A percentile compares a stretch with the other conserved stretches of the same genome.
phyloP scores from a whole-genome alignment of 2,797 vertebrate species.

The Artibeus jamaicensis region DNA sequence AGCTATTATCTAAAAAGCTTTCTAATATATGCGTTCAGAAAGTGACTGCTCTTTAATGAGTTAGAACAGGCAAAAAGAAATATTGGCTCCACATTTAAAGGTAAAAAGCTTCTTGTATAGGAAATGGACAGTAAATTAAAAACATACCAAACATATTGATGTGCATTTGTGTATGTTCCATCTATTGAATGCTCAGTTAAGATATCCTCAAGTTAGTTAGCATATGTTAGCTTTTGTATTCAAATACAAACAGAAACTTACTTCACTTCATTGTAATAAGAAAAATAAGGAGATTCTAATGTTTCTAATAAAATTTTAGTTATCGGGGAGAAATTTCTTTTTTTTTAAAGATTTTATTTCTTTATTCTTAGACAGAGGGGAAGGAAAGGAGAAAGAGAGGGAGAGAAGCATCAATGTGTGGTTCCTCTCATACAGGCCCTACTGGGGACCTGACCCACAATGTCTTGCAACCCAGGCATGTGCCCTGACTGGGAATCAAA shows the following conservation, averaged over 20 bases:
- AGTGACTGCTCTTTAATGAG: neutral
- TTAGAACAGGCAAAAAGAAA: neutral
- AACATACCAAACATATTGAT: neutral
- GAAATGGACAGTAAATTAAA: neutral
- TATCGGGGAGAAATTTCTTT: neutral
- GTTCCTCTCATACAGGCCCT: too few relatives aligned
- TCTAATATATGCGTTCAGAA: neutral
- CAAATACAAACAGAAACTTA: neutral
- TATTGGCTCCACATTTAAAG: neutral
- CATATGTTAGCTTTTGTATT: neutral
- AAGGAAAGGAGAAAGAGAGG: too few relatives aligned
- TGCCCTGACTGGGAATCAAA: too few relatives aligned
- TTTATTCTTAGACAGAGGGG: too few relatives aligned
- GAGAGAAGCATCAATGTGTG: too few relatives aligned
- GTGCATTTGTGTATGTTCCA: neutral
- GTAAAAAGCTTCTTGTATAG: neutral
- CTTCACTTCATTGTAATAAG: neutral
- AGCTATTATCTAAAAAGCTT: neutral
- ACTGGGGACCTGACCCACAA: too few relatives aligned
- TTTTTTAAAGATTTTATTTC: too few relatives aligned
- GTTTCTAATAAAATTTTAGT: conserved; percentile 7
- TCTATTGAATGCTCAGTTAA: neutral
- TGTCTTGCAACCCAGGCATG: too few relatives aligned
- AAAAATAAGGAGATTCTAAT: conserved; percentile 40
- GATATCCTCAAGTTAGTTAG: neutral